Evolutionary conservation across 2,113 vertebrate genomes (phyloP), one percentile per base, ranked within the genome.

Genomic region (Sarotherodon lohbergeri): DNA sequence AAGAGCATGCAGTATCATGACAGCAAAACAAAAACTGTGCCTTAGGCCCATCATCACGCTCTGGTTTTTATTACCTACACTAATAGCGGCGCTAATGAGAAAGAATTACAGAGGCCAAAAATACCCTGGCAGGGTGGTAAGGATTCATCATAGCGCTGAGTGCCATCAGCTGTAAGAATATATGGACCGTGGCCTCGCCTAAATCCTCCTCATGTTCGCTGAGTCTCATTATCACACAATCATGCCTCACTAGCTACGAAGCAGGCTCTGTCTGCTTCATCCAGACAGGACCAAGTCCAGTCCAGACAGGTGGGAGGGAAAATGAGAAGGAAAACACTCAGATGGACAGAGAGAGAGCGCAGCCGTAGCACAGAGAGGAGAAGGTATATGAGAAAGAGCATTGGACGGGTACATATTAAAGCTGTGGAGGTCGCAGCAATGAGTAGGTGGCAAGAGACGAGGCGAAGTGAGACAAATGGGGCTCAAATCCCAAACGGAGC

Each of bases 31-130:
- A 48, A 71, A 83, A 54, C 11, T 0, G 2, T 6, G 48, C 52
- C 34, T 59, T 1, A 57, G 13, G 80, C 34, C 61, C 24, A 24
- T 85, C 80, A 71, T 59, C 61, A 7, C 9, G 9, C 66, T 88
- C 52, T 48, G 85, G 80, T 90, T 91, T 95, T 61, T 90, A 92
- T 92, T 91, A 93, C 48, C 48, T 17, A 56, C 73, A 73, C 59
- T 92, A 94, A 93, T 92, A 91, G 85, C 54, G 10, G 22, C 32
- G 4, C 88, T 92, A 95, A 95, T 93, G 89, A 91, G 87, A 27
- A 83, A 61, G 87, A 85, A 93, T 94, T 93, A 91, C 73, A 54
- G 81, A 56, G 43, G 88, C 89, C 90, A 90, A 82, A 93, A 93
- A 95, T 91, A 95, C 91, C 91, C 84, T 63, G 55, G 80, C 68